These are phyloP conservation scores for Bellardia bayeri DNA, from an alignment of 2,888 invertebrate genomes.

Conservation along the genomic window DNA sequence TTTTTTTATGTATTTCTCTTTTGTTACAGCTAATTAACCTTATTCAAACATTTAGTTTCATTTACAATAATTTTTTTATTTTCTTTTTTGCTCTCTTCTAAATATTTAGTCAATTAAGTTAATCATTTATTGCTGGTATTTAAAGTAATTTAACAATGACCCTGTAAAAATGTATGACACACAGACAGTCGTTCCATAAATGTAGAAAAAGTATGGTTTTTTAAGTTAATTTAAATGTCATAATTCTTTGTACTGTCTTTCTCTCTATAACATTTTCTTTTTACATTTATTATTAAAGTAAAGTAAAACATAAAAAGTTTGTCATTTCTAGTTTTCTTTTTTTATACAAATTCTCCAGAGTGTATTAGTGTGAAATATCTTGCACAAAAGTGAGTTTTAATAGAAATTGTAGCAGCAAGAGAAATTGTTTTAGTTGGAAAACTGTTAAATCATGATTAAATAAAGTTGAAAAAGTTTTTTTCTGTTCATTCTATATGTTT, in stretches of 20 bases:
- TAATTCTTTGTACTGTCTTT: neutral
- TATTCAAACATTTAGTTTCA: conserved; percentile 42
- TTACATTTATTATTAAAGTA: neutral
- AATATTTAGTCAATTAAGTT: conserved; percentile 50
- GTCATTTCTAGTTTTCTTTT: conserved; percentile 32
- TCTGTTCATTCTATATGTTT: too few relatives aligned
- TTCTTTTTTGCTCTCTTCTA: neutral
- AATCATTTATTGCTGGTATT: conserved; percentile 8
- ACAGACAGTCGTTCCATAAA: conserved; percentile 32
- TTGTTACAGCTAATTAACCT: conserved; percentile 56
- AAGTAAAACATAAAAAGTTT: conserved; percentile 8
- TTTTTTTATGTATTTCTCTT: neutral
- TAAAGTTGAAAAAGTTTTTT: neutral
- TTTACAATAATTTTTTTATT: neutral
- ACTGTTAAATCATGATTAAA: conserved; percentile 15
- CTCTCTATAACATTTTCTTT: neutral
- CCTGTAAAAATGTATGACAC: conserved; percentile 53
- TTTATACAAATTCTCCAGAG: neutral
- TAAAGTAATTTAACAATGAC: conserved; percentile 34
- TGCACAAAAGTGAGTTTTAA: too few relatives aligned
- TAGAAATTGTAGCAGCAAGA: too few relatives aligned
- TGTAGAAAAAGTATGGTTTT: neutral
- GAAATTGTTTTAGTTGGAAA: neutral
- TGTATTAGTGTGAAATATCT: too few relatives aligned
- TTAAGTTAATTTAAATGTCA: conserved; percentile 57